A percentile compares a stretch with the other conserved stretches of the same genome.
Evolutionary conservation across 1,140 invertebrate species (phyloP).

Genomic region (Lasaia peninsularis): DNA sequence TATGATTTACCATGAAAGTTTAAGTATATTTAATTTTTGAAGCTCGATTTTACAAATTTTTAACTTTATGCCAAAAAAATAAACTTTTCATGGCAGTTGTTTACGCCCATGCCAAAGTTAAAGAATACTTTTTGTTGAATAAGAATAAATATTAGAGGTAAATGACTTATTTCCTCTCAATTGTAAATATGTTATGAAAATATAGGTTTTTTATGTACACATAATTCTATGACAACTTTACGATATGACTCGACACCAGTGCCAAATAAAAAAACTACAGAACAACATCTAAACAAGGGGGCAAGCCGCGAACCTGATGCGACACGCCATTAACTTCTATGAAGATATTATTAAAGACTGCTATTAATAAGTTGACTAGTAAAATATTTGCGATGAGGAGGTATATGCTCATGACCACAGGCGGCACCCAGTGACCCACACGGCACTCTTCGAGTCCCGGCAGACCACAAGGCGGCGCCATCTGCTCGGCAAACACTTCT

Average conservation of each 20-base stretch:
- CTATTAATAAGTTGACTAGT: conserved; percentile 97
- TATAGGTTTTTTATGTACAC: background rate
- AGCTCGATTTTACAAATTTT: too few species aligned
- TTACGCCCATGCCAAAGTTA: too few species aligned
- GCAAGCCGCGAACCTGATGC: conserved; percentile 82
- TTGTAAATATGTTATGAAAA: background rate
- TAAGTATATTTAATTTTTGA: too few species aligned
- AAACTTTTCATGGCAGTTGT: too few species aligned
- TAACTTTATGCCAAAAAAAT: too few species aligned
- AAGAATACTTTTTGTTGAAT: too few species aligned
- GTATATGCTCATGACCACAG: conserved; percentile 96
- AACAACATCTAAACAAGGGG: conserved; percentile 45
- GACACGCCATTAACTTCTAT: conserved; percentile 96
- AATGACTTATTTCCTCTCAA: background rate
- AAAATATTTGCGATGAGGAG: conserved; percentile 97
- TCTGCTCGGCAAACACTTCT: conserved; percentile 96
- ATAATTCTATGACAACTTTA: background rate
- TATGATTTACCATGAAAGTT: too few species aligned
- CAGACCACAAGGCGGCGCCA: conserved; percentile 88
- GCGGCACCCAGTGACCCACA: conserved; percentile 95
- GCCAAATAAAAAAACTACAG: conserved; percentile 29
- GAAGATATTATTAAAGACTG: conserved; percentile 99
- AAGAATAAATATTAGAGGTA: too few species aligned
- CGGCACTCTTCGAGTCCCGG: conserved; percentile 85
- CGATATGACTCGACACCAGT: conserved; percentile 1